Evolutionary conservation across 2,113 vertebrate species (phyloP), one percentile per base, ranked within the genome.

Genomic region (Ictalurus punctatus): DNA sequence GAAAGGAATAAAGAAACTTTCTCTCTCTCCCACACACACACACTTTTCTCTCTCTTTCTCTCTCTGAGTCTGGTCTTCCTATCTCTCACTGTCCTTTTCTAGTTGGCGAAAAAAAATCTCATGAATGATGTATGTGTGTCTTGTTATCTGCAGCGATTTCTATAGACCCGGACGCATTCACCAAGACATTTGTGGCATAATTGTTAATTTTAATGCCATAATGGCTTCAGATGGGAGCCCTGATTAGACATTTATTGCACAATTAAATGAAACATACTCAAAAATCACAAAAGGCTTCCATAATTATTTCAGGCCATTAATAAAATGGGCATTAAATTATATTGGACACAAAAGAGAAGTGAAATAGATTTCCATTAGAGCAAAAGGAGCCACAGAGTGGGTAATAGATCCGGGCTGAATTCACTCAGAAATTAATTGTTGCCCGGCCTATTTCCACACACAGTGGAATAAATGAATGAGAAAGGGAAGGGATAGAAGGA

Each of bases 281-380:
- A 99, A 97, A 99, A 99, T 99, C 97, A 99, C 98, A 99, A 99
- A 99, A 97, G 98, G 96, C 95, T 97, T 97, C 98, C 97, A 95
- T 99, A 99, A 99, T 99, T 99, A 99, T 99, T 99, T 99, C 98
- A 99, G 98, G 98, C 98, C 98, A 99, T 99, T 99, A 99, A 99
- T 99, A 99, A 99, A 99, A 99, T 98, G 97, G 98, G 97, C 98
- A 99, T 99, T 99, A 99, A 99, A 99, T 99, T 99, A 99, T 99
- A 98, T 99, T 97, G 97, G 97, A 99, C 98, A 99, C 98, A 99
- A 99, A 99, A 98, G 98, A 97, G 97, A 97, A 98, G 98, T 97
- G 97, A 99, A 99, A 99, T 99, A 99, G 98, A 99, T 99, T 99
- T 99, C 98, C 98, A 99, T 99, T 99, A 99, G 97, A 98, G 98